Conservation (phyloP, 2,888 invertebrate species). For the Hirtodrosophila alboralis region DNA sequence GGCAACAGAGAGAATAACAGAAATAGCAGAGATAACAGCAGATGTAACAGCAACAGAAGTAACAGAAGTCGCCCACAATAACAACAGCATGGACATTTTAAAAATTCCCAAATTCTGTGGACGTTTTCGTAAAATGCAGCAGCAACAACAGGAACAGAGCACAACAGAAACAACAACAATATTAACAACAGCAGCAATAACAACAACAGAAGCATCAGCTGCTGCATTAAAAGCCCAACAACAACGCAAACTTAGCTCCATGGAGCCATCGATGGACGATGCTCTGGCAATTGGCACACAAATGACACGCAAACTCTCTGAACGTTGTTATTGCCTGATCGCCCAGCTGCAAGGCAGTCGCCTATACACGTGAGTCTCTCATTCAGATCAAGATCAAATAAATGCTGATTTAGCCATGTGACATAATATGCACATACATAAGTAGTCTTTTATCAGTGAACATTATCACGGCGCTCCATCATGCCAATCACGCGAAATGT, state of each 20-base stretch:
- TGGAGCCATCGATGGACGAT: constrained; percentile 76
- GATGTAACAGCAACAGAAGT: constrained; percentile 23
- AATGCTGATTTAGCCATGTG: constrained; percentile 28
- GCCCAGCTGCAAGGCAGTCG: constrained; percentile 74
- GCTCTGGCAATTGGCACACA: constrained; percentile 81
- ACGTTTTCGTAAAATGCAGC: constrained; percentile 59
- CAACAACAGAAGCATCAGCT: constrained; percentile 22
- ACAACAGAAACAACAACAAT: constrained; percentile 14
- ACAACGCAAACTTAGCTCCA: constrained; percentile 67
- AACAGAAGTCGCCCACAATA: constrained; percentile 18
- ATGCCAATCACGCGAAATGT: constrained; percentile 61
- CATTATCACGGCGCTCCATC: constrained; percentile 54
- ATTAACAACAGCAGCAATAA: constrained; percentile 25
- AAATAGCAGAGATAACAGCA: constrained; percentile 5
- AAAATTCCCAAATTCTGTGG: constrained; percentile 65
- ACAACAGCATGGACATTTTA: constrained; percentile 24
- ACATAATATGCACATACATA: constrained; percentile 4
- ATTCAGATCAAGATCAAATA: not conserved
- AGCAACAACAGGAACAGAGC: constrained; percentile 32
- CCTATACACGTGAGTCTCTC: constrained; percentile 81
- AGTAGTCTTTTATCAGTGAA: constrained; percentile 25
- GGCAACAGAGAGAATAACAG: not conserved
- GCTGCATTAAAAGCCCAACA: constrained; percentile 48
- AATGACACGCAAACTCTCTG: constrained; percentile 73
- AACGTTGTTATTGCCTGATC: constrained; percentile 62